A percentile compares a stretch with the other conserved stretches of the same genome.
phyloP scores from a whole-genome alignment of 64 coral and sea anemone species.

The Stichodactyla helianthus region DNA sequence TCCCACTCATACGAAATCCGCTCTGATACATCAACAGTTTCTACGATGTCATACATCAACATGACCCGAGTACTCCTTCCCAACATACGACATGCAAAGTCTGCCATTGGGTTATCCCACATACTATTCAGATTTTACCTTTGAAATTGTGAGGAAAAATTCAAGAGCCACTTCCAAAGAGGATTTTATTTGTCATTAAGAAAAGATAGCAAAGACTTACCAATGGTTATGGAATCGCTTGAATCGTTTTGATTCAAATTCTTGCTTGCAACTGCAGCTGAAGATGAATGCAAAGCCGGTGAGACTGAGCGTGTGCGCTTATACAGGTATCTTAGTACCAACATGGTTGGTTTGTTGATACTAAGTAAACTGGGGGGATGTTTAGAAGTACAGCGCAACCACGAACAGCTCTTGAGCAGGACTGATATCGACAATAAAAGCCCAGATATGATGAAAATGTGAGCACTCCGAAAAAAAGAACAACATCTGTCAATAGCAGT shows the following conservation, averaged over 20 bases:
- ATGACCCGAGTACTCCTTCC: neutral
- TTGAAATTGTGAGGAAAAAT: too few species aligned
- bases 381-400: neutral
- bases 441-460: neutral
- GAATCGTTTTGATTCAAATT: neutral
- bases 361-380: neutral
- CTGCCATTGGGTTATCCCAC: neutral
- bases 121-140: neutral
- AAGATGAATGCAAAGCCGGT: neutral
- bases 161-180: too few species aligned
- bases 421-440: neutral
- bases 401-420: neutral
- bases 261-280: neutral
- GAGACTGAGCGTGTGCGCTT: neutral
- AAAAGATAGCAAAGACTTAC: neutral
- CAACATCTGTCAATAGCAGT: neutral
- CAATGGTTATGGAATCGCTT: neutral
- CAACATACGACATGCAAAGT: neutral
- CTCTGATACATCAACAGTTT: neutral
- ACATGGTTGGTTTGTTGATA: neutral
- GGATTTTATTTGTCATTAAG: too few species aligned
- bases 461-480: neutral
- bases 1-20: neutral
- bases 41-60: neutral
- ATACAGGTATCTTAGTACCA: constrained; percentile 5